Percentiles rank a stretch among this genome's conserved stretches.
These are phyloP conservation scores for Frieseomelitta varia DNA, from an alignment of 1,140 invertebrate genomes.

Conservation along the genomic window DNA sequence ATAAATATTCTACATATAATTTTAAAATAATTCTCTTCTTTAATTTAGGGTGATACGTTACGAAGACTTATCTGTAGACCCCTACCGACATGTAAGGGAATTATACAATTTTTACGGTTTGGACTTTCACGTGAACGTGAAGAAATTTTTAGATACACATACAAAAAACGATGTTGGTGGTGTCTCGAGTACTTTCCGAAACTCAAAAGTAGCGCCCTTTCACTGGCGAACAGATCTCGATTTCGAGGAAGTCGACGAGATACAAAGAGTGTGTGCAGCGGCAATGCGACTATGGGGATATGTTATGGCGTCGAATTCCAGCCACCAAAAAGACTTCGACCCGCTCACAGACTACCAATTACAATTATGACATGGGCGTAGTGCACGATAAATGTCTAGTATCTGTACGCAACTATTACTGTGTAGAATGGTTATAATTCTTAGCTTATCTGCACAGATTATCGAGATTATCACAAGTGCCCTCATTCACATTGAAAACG, in stretches of 20 bases:
- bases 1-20: not conserved
- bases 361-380: conserved; percentile 63
- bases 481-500: conserved; percentile 46
- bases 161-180: conserved; percentile 90
- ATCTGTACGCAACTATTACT: conserved; percentile 39
- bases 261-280: conserved; percentile 85
- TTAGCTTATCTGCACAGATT: conserved; percentile 36
- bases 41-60: conserved; percentile 88
- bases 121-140: conserved; percentile 86
- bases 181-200: conserved; percentile 91
- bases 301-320: conserved; percentile 80
- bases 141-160: conserved; percentile 90
- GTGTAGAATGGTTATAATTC: not conserved
- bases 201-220: conserved; percentile 91
- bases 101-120: conserved; percentile 90
- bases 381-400: conserved; percentile 45
- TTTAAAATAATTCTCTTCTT: conserved; percentile 9
- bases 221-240: conserved; percentile 91
- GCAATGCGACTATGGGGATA: conserved; percentile 94
- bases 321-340: conserved; percentile 83
- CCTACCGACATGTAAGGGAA: conserved; percentile 87
- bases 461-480: conserved; percentile 41
- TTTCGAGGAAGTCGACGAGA: conserved; percentile 86
- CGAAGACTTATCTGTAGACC: conserved; percentile 91
- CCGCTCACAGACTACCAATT: conserved; percentile 80